A percentile compares a stretch with the other conserved stretches of the same genome.
These are phyloP conservation scores for Teinopalpus imperialis DNA, from an alignment of 2,888 invertebrate genomes.

Conservation along the genomic window DNA sequence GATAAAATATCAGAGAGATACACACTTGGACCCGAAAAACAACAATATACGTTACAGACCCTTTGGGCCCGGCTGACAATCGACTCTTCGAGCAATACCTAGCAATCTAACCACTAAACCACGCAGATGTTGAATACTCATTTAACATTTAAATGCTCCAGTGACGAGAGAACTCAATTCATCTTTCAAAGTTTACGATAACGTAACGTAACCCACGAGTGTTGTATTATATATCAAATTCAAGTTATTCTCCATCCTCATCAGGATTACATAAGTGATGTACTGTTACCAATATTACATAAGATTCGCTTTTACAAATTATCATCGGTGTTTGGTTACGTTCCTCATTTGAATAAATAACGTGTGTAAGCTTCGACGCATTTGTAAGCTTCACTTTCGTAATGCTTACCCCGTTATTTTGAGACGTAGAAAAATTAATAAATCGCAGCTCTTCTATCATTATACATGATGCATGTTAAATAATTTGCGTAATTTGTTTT, in stretches of 20 bases:
- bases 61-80: too few species aligned
- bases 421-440: neutral
- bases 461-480: too few species aligned
- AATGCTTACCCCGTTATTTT: neutral
- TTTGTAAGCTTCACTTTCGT: slow-evolving; percentile 1
- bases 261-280: slow-evolving; percentile 8
- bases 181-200: slow-evolving; percentile 8
- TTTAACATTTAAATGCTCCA: too few species aligned
- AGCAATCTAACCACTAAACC: too few species aligned
- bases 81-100: too few species aligned
- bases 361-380: neutral
- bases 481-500: too few species aligned
- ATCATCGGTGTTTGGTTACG: slow-evolving; percentile 4
- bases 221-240: slow-evolving; percentile 15
- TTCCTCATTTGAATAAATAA: slow-evolving; percentile 12
- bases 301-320: slow-evolving; percentile 3
- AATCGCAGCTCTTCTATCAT: too few species aligned
- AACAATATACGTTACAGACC: neutral
- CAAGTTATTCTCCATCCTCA: slow-evolving; percentile 7
- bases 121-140: too few species aligned
- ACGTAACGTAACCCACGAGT: slow-evolving; percentile 13
- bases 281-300: slow-evolving; percentile 9
- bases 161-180: slow-evolving; percentile 10
- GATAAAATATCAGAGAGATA: too few species aligned
- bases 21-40: too few species aligned